These are phyloP conservation scores for Heteromyza rotundicornis DNA, from an alignment of 2,888 invertebrate genomes.

Conservation along the genomic window DNA sequence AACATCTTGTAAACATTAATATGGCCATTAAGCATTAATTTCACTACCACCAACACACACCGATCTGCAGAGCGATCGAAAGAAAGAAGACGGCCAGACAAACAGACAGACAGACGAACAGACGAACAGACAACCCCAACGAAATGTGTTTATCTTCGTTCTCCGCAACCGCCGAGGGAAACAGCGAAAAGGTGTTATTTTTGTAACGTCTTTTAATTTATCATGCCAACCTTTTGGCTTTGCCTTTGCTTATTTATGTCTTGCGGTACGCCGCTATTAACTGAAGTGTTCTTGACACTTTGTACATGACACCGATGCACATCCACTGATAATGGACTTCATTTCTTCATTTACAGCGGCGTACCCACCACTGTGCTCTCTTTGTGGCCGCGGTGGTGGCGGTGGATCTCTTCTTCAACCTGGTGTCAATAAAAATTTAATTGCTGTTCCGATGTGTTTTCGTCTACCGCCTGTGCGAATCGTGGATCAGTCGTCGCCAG, in stretches of 20 bases:
- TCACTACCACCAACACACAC: background rate
- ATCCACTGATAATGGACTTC: conserved; percentile 4
- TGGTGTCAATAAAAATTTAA: conserved; percentile 21
- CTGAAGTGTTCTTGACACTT: conserved; percentile 26
- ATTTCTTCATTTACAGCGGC: background rate
- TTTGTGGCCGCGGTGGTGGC: background rate
- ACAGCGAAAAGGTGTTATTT: conserved; percentile 31
- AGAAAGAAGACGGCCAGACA: no score
- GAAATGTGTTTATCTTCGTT: no score
- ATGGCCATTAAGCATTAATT: conserved; percentile 40
- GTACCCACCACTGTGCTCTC: background rate
- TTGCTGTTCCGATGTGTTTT: conserved; percentile 4
- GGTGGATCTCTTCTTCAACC: no score
- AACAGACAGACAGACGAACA: no score
- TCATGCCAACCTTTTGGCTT: conserved; percentile 11
- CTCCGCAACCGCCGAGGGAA: background rate
- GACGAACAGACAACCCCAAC: no score
- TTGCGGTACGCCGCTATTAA: conserved; percentile 7
- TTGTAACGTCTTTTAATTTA: conserved; percentile 24
- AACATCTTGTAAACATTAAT: conserved; percentile 50
- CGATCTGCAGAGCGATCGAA: background rate
- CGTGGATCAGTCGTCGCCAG: no score
- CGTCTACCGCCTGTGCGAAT: background rate
- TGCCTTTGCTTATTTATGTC: conserved; percentile 14
- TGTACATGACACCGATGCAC: conserved; percentile 7